Base-by-base conservation (phyloP, 2,797 vertebrate genomes). In the Ctenopoma multispine region DNA sequence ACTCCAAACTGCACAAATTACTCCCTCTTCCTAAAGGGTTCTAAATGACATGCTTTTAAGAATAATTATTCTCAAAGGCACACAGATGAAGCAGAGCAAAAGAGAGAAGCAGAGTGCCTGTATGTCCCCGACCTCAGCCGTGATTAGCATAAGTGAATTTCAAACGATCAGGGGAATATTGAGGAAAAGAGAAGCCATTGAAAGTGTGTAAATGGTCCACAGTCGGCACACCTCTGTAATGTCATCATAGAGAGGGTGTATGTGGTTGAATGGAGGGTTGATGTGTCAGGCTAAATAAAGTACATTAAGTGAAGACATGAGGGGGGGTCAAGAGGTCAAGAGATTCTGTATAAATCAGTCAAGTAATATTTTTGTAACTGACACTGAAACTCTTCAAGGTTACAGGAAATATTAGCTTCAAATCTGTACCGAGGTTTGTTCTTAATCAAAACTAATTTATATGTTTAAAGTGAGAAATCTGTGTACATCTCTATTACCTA, bases 141-240 rank as follows among this genome's bases (percentile, higher is more conserved):
- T 63, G 61, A 92, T 94, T 91, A 91, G 77, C 90, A 92, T 94
- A 93, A 94, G 91, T 93, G 91, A 90, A 93, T 94, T 94, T 93
- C 88, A 92, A 92, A 89, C 40, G 48, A 94, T 89, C 80, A 59
- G 66, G 62, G 70, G 80, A 74, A 72, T 72, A 79, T 87, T 83
- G 79, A 87, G 79, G 64, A 86, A 91, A 86, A 77, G 61, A 46
- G 60, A 73, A 90, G 78, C 79, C 58, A 82, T 61, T 76, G 53
- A 85, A 87, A 85, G 83, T 55, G 75, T 85, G 86, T 87, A 73
- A 88, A 89, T 55, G 83, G 76, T 36, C 63, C 65, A 31, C 70
- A 77, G 82, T 77, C 6, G 38, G 68, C 69, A 72, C 84, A 84
- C 87, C 80, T 87, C 55, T 3, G 68, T 88, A 77, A 89, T 83